These are phyloP conservation scores for Chaetophractus vellerosus DNA, from an alignment of 2,797 vertebrate genomes.

Conservation along the genomic window DNA sequence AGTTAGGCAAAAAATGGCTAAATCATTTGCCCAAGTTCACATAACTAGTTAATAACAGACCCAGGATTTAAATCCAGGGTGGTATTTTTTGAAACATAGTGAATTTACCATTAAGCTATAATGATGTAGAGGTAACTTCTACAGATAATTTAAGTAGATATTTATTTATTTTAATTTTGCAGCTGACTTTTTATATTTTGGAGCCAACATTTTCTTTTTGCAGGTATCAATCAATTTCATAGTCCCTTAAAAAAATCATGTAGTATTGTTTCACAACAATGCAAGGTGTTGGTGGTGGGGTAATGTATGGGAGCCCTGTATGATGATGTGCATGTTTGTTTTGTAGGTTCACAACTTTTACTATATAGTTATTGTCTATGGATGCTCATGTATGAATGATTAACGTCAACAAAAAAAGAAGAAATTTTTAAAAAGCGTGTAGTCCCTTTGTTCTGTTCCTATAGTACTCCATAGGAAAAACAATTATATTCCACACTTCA, in stretches of 20 bases:
- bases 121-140: not conserved
- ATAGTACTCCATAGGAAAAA: not conserved
- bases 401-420: no score
- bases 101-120: not conserved
- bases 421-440: not conserved
- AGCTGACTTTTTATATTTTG: slow-evolving; percentile 9
- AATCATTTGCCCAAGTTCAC: not conserved
- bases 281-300: no score
- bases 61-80: not conserved
- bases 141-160: not conserved
- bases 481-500: not conserved
- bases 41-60: not conserved
- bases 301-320: no score
- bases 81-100: not conserved
- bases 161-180: not conserved
- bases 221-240: not conserved
- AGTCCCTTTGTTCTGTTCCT: not conserved
- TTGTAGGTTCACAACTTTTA: no score
- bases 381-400: no score
- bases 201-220: not conserved
- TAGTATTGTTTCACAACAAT: not conserved
- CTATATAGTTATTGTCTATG: no score
- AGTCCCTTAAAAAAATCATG: not conserved
- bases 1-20: not conserved
- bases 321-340: no score